Percentiles rank a stretch among this genome's conserved stretches.
Evolutionary conservation across 2,888 invertebrate genomes (phyloP).

Genomic region (Nycteola revayana): DNA sequence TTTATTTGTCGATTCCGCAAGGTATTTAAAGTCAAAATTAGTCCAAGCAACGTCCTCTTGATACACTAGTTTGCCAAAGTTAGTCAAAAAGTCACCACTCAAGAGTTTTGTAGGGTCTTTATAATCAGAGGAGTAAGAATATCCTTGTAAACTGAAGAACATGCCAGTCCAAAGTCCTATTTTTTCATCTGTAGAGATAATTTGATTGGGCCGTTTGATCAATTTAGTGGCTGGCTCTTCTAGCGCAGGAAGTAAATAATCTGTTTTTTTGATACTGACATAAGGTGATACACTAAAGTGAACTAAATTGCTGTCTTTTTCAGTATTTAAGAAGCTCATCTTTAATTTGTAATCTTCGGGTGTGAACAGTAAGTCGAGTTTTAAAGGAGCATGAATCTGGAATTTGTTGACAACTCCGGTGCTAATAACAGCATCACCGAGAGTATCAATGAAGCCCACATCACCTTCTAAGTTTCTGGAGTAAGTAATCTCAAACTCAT

Average conservation of each 20-base stretch:
- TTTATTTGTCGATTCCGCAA: constrained; percentile 66
- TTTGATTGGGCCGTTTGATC: constrained; percentile 50
- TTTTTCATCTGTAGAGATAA: constrained; percentile 45
- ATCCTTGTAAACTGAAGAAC: constrained; percentile 73
- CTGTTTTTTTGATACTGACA: constrained; percentile 80
- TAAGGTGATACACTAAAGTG: constrained; percentile 85
- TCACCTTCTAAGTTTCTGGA: constrained; percentile 81
- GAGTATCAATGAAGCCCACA: constrained; percentile 83
- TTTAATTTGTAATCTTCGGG: constrained; percentile 45
- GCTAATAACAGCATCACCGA: constrained; percentile 81
- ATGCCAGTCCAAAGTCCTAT: constrained; percentile 77
- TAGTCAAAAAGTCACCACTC: constrained; percentile 36
- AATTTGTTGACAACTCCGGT: constrained; percentile 83
- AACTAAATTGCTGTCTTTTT: constrained; percentile 72
- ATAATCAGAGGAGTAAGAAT: constrained; percentile 73
- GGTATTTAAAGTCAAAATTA: constrained; percentile 72
- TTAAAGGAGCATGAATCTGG: constrained; percentile 81
- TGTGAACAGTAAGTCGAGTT: constrained; percentile 31
- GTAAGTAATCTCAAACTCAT: constrained; percentile 74
- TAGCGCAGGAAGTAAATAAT: constrained; percentile 71
- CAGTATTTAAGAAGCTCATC: constrained; percentile 70
- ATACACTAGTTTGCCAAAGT: constrained; percentile 41
- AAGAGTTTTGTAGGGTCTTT: constrained; percentile 51
- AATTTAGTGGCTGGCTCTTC: constrained; percentile 68
- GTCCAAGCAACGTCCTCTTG: constrained; percentile 70